Evolutionary conservation across 2,888 invertebrate genomes (phyloP), one percentile per base, ranked within the genome.

Genomic region (Meiosimyza decipiens): DNA sequence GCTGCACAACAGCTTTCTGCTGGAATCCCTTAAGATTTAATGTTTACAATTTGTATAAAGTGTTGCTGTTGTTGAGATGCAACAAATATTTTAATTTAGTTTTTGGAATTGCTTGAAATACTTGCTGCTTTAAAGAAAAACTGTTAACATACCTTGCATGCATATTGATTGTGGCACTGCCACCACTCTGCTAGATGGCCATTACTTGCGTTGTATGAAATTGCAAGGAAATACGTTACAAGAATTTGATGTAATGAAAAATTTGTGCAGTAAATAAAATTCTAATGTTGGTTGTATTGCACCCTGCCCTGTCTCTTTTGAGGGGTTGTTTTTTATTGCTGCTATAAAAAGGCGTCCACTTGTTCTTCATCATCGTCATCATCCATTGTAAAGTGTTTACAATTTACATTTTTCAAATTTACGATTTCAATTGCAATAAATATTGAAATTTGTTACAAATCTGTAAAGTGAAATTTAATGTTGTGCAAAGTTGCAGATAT

Each of bases 371-470:
- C 40, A 40, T 40, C 40, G 9, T 40, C 9, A 9, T 40, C 6
- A 9, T 40, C 40, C 1, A 9, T 18, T 18, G 18, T 55, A 12
- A 55, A 55, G 22, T 55, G 22, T 55, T 55, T 55, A 11, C 6
- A 62, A 62, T 62, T 62, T 62, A 40, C 33, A 63, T 63, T 63
- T 62, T 63, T 63, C 63, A 18, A 63, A 63, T 63, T 63, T 49
- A 12, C 2, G 12, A 16, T 47, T 7, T 11, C 18, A 12, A 63
- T n/a, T 16, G 63, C 49, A 15, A 49, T 40, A 40, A 40, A 40
- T 49, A 49, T 49, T 63, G 63, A 63, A 63, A 63, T 22, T 40
- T 40, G 63, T 63, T 49, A 12, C 49, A 63, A 63, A 63, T 63
- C 28, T 63, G 40, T 40, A 15, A 63, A 63, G 18, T 62, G 7